A percentile compares a stretch with the other conserved stretches of the same genome.
Conservation (phyloP, 2,113 vertebrate species). For the Hyla sarda region DNA sequence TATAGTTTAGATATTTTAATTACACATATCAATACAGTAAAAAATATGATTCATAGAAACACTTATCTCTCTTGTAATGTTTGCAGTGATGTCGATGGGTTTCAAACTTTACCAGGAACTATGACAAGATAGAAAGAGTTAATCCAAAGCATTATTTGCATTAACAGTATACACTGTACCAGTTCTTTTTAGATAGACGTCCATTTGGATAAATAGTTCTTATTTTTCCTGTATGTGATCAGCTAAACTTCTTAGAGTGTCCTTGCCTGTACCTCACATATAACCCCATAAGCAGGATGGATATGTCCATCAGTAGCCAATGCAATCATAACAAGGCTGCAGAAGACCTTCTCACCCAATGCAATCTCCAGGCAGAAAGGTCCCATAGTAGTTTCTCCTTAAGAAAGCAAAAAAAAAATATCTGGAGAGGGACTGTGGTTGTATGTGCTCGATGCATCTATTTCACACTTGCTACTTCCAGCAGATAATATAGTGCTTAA, state of each 20-base stretch:
- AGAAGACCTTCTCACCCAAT: slow-evolving; percentile 17
- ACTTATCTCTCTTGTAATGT: slow-evolving; percentile 41
- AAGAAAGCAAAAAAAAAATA: slow-evolving; percentile 55
- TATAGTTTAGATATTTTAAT: not conserved
- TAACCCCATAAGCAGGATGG: slow-evolving; percentile 21
- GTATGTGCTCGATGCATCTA: slow-evolving; percentile 38
- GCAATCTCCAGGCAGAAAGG: slow-evolving; percentile 22
- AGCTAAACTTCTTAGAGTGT: not conserved
- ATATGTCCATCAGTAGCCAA: slow-evolving; percentile 26
- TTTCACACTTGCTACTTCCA: slow-evolving; percentile 47
- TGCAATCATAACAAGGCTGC: slow-evolving; percentile 23
- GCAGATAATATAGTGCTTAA: slow-evolving; percentile 57
- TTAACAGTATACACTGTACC: not conserved
- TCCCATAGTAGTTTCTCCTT: slow-evolving; percentile 47
- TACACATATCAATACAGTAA: not conserved
- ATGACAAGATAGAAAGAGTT: slow-evolving; percentile 35
- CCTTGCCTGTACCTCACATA: slow-evolving; percentile 21
- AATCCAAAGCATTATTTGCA: not conserved
- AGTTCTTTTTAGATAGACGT: not conserved
- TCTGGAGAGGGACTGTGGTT: slow-evolving; percentile 47
- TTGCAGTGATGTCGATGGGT: slow-evolving; percentile 1
- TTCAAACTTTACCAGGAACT: slow-evolving; percentile 15
- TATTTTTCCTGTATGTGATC: not conserved
- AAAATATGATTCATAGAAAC: not conserved
- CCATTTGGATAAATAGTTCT: not conserved